phyloP scores from a whole-genome alignment of 2,797 vertebrate species.

The Mus caroli region DNA sequence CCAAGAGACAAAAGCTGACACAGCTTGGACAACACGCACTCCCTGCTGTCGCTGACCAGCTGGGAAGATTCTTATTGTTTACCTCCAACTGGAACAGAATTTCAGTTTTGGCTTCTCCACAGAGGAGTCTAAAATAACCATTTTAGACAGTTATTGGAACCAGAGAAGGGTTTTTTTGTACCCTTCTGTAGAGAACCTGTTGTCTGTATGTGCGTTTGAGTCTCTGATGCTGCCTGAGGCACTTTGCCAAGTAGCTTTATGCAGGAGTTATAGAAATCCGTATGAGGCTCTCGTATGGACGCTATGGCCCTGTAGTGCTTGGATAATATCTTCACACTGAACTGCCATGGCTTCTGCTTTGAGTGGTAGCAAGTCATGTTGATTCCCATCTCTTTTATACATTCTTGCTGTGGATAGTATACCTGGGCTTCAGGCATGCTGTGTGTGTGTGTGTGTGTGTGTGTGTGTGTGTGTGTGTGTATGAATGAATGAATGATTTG shows the following conservation, averaged over 20 bases:
- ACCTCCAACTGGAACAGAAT: conserved; percentile 21
- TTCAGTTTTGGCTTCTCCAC: conserved; percentile 42
- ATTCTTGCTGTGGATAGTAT: neutral
- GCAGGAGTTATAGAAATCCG: neutral
- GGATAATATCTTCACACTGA: no score
- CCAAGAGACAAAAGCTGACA: conserved; percentile 66
- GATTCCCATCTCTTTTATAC: neutral
- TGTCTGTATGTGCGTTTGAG: neutral
- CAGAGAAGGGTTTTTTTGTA: neutral
- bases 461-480: neutral
- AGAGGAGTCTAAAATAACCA: conserved; percentile 42
- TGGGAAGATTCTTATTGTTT: conserved; percentile 37
- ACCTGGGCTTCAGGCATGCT: neutral
- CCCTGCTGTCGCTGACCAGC: neutral
- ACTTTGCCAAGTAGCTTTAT: neutral
- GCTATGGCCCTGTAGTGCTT: rapidly evolving
- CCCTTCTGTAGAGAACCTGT: neutral
- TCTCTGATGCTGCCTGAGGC: neutral
- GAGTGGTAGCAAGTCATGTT: neutral
- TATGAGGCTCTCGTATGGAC: neutral
- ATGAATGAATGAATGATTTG: neutral
- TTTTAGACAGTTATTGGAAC: neutral
- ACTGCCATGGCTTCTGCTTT: neutral
- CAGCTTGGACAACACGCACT: conserved; percentile 58
- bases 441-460: neutral